Base-by-base conservation (phyloP, 2,888 invertebrate species). In the Nomada fabriciana region DNA sequence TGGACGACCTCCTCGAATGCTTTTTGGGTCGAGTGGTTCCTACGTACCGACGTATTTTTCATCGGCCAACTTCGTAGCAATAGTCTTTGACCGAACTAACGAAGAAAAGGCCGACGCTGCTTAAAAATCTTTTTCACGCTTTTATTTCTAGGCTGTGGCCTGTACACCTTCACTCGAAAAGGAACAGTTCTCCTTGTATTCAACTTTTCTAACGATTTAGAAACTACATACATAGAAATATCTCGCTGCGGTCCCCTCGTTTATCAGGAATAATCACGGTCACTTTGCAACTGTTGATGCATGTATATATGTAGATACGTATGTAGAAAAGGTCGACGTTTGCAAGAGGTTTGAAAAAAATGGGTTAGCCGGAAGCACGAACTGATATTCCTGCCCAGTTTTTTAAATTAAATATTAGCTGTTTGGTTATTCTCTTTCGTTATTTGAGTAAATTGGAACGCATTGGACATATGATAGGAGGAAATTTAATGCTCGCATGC, bases 1-100 rank as follows among this genome's bases (percentile, higher is more conserved):
- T 47, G 67, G 80, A 77, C 84, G 78, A 75, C 69, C 83, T 73
- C 70, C 76, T 84, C 77, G 60, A 87, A 84, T 86, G 83, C 77
- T 85, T 89, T 88, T 82, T 89, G 82, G 88, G 89, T 89, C 86
- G 87, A 89, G 88, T 83, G 79, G 81, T 80, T 80, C 71, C 76
- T 84, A 75, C 78, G 70, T 84, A 76, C 69, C 74, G 29, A 50
- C 59, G 82, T 76, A 73, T 87, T 87, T 84, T 84, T 67, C 84
- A 64, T 60, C 78, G 76, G 70, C 84, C 80, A 74, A 77, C 74
- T 55, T 69, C 74, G 68, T 29, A 60, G 59, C 61, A 61, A 67
- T 74, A 75, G 72, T 71, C 83, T 86, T 86, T 85, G 80, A 84
- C 84, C 73, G 59, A 67, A 53, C 75, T 25, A 70, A 60, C 76